Evolutionary conservation across 2,113 vertebrate species (phyloP).

Genomic region (Hypomesus transpacificus): DNA sequence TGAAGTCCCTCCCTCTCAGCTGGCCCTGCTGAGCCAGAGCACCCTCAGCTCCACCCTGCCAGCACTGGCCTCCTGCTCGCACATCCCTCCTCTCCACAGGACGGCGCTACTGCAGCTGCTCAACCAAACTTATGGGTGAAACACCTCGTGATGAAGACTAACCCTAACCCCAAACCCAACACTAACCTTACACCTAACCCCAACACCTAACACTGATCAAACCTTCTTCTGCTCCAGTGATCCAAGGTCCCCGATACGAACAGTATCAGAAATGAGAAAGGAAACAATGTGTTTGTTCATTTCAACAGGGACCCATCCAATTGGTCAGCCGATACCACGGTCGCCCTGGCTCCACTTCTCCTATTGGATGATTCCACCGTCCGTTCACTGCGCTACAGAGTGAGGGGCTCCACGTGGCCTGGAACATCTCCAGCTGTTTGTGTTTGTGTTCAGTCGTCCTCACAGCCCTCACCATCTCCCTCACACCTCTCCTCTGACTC

Average conservation of each 20-base stretch:
- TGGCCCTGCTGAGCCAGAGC: slow-evolving; percentile 41
- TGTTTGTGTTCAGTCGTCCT: neutral
- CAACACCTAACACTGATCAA: too few relatives aligned
- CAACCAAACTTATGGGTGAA: slow-evolving; percentile 60
- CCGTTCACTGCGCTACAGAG: slow-evolving; percentile 54
- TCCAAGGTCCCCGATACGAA: too few relatives aligned
- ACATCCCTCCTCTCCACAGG: slow-evolving; percentile 44
- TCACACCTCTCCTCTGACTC: neutral
- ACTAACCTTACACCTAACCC: neutral
- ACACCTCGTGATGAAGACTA: neutral
- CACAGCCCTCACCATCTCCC: neutral
- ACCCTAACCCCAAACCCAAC: neutral
- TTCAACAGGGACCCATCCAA: slow-evolving; percentile 54
- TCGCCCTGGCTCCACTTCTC: slow-evolving; percentile 53
- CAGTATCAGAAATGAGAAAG: neutral
- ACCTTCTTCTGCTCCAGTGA: too few relatives aligned
- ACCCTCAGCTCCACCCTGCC: slow-evolving; percentile 48
- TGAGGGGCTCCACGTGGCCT: slow-evolving; percentile 22
- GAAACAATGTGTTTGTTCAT: neutral
- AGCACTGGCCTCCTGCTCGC: slow-evolving; percentile 51
- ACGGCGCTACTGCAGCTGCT: slow-evolving; percentile 49
- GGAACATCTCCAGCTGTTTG: too few relatives aligned
- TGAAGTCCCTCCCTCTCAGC: slow-evolving; percentile 52
- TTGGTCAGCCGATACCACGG: slow-evolving; percentile 57
- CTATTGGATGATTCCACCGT: slow-evolving; percentile 44